Base-by-base conservation (phyloP, 2,113 vertebrate species). In the Galbula dea region DNA sequence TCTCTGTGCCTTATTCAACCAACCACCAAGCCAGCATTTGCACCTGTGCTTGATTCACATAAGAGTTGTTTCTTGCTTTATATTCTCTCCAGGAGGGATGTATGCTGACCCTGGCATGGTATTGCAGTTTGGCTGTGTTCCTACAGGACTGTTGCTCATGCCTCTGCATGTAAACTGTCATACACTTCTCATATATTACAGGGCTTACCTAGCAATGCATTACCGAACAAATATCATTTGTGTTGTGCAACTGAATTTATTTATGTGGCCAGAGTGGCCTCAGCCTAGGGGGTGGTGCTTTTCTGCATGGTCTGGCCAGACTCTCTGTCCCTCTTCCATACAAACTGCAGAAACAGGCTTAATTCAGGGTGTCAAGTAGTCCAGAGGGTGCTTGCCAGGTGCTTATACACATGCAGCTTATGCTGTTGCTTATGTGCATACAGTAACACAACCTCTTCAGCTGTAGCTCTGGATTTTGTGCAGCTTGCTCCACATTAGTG, bases 401-500 rank as follows among this genome's bases (percentile, higher is more conserved):
- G 0, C 27, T 63, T n/a, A 23, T 0, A 16, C 0, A 0, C 32
- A 14, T 12, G 23, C 24, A 36, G 10, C 21, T 39, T 39, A 22
- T 15, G 11, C 41, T 43, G 15, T 43, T 43, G 15, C 41, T 43
- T 43, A 11, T 43, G 41, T 32, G 26, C 23, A 8, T n/a, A 9
- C 21, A 10, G n/a, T 15, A 54, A 54, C 29, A 20, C 37, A 10
- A 12, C 39, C 45, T 29, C 22, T 41, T 15, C 46, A 65, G 57
- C 43, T 26, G 36, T 7, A 76, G 48, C 32, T 80, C 18, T 36
- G 24, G 46, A 46, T 76, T 71, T 39, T 61, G 19, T 71, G 45
- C 45, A 23, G 41, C 23, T 19, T 24, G 29, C 16, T 59, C 18
- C 1, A 0, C 0, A 0, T 36, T 51, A 7, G 30, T 13, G 65